These are phyloP conservation scores for Spermophilus dauricus DNA, from an alignment of 2,113 vertebrate genomes.

Conservation along the genomic window DNA sequence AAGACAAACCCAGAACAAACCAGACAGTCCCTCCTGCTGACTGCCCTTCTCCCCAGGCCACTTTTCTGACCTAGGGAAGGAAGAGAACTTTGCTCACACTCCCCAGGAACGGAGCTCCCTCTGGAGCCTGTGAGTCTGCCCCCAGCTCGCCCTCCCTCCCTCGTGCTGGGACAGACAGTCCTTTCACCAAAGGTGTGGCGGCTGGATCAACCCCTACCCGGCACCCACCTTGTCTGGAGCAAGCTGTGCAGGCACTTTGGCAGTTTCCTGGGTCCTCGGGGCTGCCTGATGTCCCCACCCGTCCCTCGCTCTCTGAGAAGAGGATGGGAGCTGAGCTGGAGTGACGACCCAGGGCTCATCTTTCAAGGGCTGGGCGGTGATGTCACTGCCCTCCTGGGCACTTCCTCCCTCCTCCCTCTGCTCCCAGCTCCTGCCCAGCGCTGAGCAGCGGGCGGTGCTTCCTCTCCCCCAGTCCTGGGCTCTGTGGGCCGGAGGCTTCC, in stretches of 20 bases:
- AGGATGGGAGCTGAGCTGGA: not conserved
- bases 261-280: not conserved
- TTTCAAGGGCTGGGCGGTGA: slow-evolving; percentile 84
- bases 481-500: not conserved
- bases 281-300: not conserved
- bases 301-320: not conserved
- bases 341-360: slow-evolving; percentile 72
- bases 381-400: slow-evolving; percentile 71
- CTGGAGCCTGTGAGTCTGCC: not conserved
- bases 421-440: not conserved
- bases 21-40: not conserved
- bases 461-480: not conserved
- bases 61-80: not conserved
- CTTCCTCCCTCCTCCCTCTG: slow-evolving; percentile 70
- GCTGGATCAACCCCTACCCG: accelerated
- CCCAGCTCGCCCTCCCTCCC: not conserved
- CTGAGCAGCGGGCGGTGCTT: not conserved
- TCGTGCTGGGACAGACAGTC: not conserved
- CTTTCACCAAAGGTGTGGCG: accelerated
- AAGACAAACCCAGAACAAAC: not conserved
- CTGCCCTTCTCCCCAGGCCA: not conserved
- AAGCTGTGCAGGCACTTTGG: not conserved
- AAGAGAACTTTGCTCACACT: not conserved
- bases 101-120: not conserved
- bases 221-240: slow-evolving; percentile 40